phyloP scores from a whole-genome alignment of 2,888 invertebrate genomes.

The Patella depressa region DNA sequence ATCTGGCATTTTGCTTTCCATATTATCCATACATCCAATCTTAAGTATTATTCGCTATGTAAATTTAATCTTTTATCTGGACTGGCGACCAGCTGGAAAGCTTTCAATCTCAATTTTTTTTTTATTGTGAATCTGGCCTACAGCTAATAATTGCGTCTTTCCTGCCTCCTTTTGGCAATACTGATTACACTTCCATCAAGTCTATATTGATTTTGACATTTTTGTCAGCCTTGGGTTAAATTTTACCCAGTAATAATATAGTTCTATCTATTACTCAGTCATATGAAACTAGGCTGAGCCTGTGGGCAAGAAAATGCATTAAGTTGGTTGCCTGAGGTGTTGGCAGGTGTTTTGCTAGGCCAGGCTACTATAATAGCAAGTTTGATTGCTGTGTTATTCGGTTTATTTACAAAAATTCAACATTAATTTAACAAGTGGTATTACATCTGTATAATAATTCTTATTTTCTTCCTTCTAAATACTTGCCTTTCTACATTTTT shows the following conservation, averaged over 20 bases:
- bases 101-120: constrained; percentile 4
- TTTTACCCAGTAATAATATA: constrained; percentile 27
- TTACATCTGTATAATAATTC: too few relatives aligned
- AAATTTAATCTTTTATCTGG: background rate
- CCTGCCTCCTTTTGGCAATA: constrained; percentile 24
- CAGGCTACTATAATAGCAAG: constrained; percentile 5
- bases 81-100: background rate
- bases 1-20: background rate
- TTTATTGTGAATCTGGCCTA: constrained; percentile 1
- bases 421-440: too few relatives aligned
- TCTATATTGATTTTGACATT: constrained; percentile 34
- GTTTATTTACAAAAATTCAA: too few relatives aligned
- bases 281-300: constrained; percentile 20
- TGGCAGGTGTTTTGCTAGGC: constrained; percentile 26
- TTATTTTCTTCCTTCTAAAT: too few relatives aligned
- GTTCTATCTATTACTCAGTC: constrained; percentile 23
- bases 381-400: background rate
- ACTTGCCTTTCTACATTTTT: too few relatives aligned
- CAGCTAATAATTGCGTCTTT: constrained; percentile 8
- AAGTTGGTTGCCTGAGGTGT: constrained; percentile 6
- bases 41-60: background rate
- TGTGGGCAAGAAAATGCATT: constrained; percentile 24
- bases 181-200: constrained; percentile 44
- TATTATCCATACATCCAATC: background rate
- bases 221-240: constrained; percentile 17